A percentile compares a stretch with the other conserved stretches of the same genome.
phyloP scores from a whole-genome alignment of 2,888 invertebrate genomes.

The Priocnemis perturbator region DNA sequence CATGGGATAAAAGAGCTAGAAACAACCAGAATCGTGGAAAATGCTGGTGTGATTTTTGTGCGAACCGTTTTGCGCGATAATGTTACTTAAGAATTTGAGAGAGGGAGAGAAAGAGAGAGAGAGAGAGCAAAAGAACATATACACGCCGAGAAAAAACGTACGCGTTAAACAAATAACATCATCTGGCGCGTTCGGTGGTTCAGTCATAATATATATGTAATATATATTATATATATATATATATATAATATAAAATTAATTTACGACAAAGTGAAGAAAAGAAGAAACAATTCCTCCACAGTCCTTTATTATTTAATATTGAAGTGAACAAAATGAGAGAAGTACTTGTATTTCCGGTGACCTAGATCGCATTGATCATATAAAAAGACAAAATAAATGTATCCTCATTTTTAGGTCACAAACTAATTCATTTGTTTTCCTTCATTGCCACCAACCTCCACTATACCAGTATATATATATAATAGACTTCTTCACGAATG shows the following conservation, averaged over 20 bases:
- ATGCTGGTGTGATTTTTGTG: constrained; percentile 68
- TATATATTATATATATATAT: constrained; percentile 72
- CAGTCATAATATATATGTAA: constrained; percentile 75
- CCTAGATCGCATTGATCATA: constrained; percentile 77
- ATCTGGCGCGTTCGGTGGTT: constrained; percentile 66
- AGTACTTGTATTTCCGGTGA: constrained; percentile 75
- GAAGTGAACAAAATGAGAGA: constrained; percentile 63
- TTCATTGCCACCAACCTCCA: constrained; percentile 54
- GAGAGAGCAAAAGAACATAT: constrained; percentile 37
- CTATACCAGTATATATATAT: constrained; percentile 45
- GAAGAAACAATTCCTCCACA: constrained; percentile 70
- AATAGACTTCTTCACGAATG: constrained; percentile 38
- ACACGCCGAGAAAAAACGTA: constrained; percentile 40
- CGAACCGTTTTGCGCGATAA: constrained; percentile 60
- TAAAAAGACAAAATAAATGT: constrained; percentile 85
- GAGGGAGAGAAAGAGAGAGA: constrained; percentile 22
- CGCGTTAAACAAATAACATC: constrained; percentile 55
- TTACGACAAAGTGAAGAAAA: constrained; percentile 63
- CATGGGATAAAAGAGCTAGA: constrained; percentile 29
- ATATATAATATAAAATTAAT: constrained; percentile 63
- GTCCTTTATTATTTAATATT: constrained; percentile 72
- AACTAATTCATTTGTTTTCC: constrained; percentile 72
- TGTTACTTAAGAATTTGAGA: constrained; percentile 68
- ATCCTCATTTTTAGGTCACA: constrained; percentile 85
- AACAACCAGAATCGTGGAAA: constrained; percentile 51